phyloP scores from a whole-genome alignment of 2,113 vertebrate species.

The Vombatus ursinus region DNA sequence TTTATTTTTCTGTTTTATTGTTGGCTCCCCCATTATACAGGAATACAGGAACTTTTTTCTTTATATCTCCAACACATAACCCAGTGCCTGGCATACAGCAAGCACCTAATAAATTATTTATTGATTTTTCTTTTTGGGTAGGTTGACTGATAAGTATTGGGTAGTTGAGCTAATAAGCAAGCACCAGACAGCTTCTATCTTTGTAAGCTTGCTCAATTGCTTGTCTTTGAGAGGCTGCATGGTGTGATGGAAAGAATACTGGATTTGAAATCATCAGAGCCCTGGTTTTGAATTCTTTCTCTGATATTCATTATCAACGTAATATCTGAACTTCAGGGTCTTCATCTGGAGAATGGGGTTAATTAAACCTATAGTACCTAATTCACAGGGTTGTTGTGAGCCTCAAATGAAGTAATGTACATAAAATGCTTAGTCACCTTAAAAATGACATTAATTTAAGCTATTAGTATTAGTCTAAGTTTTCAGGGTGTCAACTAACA shows the following conservation, averaged over 20 bases:
- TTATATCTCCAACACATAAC: background rate
- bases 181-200: background rate
- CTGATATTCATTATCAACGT: background rate
- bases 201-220: background rate
- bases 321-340: background rate
- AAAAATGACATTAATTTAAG: too few species aligned
- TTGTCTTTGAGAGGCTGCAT: background rate
- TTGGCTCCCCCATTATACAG: background rate
- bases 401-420: background rate
- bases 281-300: background rate
- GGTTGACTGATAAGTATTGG: background rate
- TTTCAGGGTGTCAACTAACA: too few species aligned
- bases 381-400: background rate
- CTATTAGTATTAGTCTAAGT: too few species aligned
- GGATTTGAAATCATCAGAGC: background rate
- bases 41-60: background rate
- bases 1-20: too few species aligned
- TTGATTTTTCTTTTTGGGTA: background rate
- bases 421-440: background rate
- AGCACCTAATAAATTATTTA: background rate
- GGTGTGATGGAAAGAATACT: background rate
- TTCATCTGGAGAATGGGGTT: background rate
- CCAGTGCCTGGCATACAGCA: background rate
- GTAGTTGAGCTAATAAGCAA: background rate
- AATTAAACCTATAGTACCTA: background rate